Base-by-base conservation (phyloP, 2,888 invertebrate species). In the Xylota sylvarum region DNA sequence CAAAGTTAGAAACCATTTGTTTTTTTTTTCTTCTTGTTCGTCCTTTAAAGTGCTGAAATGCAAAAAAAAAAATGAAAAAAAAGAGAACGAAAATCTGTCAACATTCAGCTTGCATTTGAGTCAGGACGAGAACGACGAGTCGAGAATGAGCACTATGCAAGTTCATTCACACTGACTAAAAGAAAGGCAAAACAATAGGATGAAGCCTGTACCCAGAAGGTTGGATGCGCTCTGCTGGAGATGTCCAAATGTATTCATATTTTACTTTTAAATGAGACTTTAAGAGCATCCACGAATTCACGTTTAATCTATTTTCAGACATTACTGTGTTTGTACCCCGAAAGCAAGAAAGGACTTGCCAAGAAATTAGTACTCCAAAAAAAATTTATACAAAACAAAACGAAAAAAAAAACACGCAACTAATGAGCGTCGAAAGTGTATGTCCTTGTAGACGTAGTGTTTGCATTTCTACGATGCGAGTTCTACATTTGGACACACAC, bases 241-340 rank as follows among this genome's bases (percentile, higher is more conserved):
- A 37, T 76, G 78, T 83, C 83, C 83, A 83, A 83, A 78, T 52
- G 72, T 55, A 73, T 78, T 83, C 78, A 67, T 48, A 67, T 83
- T 83, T 83, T 72, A 77, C 77, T 73, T 83, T 60, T 69, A 82
- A 82, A 77, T 83, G 72, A 78, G 83, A 32, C 77, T 78, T 72
- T 77, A 72, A 73, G 77, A 67, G 60, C 73, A 52, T 64, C 60
- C 69, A 56, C 50, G 43, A 80, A 52, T 74, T 67, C 76, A 70
- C 58, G 60, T 73, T 77, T 70, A 83, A 83, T 76, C 56, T 30
- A 32, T 56, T 55, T 70, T 32, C n/a, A 55, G 46, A 32, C 74
- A n/a, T 72, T 72, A 67, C 73, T 52, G 52, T 30, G 19, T 67
- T 23, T 23, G 73, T 50, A 60, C 52, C 32, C 48, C 23, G 27